phyloP scores from a whole-genome alignment of 1,140 invertebrate species.

The Tenebrio molitor region DNA sequence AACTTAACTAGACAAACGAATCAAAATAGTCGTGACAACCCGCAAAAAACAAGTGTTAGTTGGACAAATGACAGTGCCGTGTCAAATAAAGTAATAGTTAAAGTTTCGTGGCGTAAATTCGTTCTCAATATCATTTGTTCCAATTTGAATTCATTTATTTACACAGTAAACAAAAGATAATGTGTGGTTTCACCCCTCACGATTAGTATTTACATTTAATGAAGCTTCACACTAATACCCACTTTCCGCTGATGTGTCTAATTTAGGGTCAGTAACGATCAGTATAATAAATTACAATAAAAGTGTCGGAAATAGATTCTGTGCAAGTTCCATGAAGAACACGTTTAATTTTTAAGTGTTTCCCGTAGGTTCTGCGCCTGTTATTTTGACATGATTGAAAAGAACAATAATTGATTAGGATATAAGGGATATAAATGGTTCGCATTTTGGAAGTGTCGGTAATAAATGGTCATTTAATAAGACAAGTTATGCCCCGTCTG shows the following conservation, averaged over 20 bases:
- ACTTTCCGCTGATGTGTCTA: neutral
- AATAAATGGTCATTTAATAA: conserved; percentile 1
- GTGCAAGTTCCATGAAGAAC: neutral
- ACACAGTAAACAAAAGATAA: too few species aligned
- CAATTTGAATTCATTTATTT: too few species aligned
- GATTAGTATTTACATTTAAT: neutral
- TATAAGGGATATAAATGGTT: conserved; percentile 2
- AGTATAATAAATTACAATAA: conserved; percentile 1
- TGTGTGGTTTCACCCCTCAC: too few species aligned
- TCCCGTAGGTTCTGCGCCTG: neutral
- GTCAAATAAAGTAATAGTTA: too few species aligned
- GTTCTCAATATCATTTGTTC: too few species aligned
- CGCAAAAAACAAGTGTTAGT: too few species aligned
- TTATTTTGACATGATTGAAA: conserved; percentile 1
- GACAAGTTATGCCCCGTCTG: neutral
- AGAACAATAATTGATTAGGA: conserved; percentile 4
- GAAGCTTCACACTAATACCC: neutral
- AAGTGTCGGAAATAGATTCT: neutral
- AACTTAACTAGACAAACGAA: too few species aligned
- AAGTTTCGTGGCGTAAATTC: too few species aligned
- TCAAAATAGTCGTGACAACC: too few species aligned
- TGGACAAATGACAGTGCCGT: too few species aligned
- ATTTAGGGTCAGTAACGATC: neutral
- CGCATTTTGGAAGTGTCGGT: neutral
- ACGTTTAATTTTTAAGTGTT: conserved; percentile 8